These are phyloP conservation scores for Strigamia maritima DNA, from an alignment of 2,888 invertebrate genomes.

Conservation along the genomic window DNA sequence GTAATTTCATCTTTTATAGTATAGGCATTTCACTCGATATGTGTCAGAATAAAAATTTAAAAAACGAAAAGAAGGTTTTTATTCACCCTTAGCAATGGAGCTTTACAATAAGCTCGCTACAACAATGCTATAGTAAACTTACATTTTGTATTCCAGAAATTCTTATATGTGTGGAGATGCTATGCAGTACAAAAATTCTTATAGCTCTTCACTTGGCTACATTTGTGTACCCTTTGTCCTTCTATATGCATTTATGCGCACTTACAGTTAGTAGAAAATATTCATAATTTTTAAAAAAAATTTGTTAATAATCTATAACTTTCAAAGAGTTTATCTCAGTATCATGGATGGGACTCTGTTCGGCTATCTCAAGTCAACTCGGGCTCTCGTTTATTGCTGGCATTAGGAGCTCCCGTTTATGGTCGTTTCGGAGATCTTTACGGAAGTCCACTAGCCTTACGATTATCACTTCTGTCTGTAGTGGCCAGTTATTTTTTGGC, in stretches of 20 bases:
- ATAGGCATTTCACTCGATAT: too few species aligned
- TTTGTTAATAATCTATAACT: background rate
- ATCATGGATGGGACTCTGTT: background rate
- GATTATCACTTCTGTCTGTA: background rate
- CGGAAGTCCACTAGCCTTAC: background rate
- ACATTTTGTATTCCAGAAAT: too few species aligned
- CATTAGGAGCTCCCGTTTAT: background rate
- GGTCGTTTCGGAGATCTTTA: background rate
- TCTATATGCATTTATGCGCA: background rate
- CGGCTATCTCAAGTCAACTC: background rate
- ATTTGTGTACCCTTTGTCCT: background rate
- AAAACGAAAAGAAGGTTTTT: too few species aligned
- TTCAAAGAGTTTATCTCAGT: background rate
- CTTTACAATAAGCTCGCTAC: too few species aligned
- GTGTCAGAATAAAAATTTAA: too few species aligned
- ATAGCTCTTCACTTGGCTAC: background rate
- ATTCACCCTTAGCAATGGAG: too few species aligned
- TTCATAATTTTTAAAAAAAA: background rate
- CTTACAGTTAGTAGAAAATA: background rate
- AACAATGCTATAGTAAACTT: too few species aligned
- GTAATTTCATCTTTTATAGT: too few species aligned
- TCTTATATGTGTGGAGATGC: background rate
- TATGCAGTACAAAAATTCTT: background rate
- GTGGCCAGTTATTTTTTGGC: background rate
- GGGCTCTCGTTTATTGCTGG: background rate